Evolutionary conservation across 2,888 invertebrate species (phyloP).

Genomic region (Cantharis rustica): DNA sequence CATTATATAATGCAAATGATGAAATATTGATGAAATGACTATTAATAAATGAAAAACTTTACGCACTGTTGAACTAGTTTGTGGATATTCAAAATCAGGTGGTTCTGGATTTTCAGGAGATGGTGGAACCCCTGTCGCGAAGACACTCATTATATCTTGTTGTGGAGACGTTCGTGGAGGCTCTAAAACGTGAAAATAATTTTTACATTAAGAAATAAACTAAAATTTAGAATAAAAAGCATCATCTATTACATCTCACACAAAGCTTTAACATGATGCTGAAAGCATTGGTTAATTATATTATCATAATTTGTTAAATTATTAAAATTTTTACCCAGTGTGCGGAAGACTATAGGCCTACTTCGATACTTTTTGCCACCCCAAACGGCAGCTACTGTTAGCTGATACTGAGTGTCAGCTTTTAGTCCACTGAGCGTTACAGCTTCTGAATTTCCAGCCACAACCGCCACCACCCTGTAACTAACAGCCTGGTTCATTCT

Average conservation of each 20-base stretch:
- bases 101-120: constrained; percentile 52
- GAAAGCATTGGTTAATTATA: neutral
- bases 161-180: constrained; percentile 78
- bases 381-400: constrained; percentile 84
- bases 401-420: constrained; percentile 87
- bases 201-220: neutral
- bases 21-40: neutral
- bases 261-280: neutral
- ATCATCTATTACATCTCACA: neutral
- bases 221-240: neutral
- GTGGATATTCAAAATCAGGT: constrained; percentile 56
- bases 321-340: constrained; percentile 67
- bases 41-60: neutral
- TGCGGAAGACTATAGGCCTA: constrained; percentile 88
- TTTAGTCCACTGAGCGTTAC: constrained; percentile 80
- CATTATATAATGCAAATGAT: neutral
- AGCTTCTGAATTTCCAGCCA: constrained; percentile 87
- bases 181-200: constrained; percentile 60
- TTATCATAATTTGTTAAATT: neutral
- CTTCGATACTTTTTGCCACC: constrained; percentile 82
- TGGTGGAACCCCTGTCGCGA: constrained; percentile 55
- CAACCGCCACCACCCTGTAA: constrained; percentile 93
- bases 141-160: constrained; percentile 69
- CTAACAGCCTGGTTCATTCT: constrained; percentile 64
- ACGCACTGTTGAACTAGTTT: constrained; percentile 55